Evolutionary conservation across 2,797 vertebrate species (phyloP).

Genomic region (Apogon talboti): DNA sequence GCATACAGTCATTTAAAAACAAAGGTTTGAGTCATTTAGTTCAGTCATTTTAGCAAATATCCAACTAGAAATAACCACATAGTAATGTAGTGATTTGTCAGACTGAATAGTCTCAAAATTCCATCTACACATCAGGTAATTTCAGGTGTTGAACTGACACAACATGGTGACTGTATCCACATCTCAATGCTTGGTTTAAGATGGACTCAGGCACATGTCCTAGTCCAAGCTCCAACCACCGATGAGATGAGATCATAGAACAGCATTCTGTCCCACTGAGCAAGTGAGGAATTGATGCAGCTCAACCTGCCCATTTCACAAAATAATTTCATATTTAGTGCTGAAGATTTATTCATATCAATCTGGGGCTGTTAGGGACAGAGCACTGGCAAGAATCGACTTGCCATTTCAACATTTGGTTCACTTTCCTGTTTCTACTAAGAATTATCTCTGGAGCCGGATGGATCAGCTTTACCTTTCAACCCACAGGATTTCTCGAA

Average conservation of each 20-base stretch:
- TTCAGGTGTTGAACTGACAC: too few species aligned
- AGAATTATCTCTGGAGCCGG: not conserved
- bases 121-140: too few species aligned
- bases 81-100: too few species aligned
- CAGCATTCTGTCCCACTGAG: conserved; percentile 4
- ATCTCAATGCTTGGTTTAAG: too few species aligned
- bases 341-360: not conserved
- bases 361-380: not conserved
- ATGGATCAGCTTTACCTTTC: too few species aligned
- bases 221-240: too few species aligned
- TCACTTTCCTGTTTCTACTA: not conserved
- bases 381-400: not conserved
- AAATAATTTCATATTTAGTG: conserved; percentile 4
- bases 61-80: too few species aligned
- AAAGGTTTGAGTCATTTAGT: not conserved
- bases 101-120: too few species aligned
- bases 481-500: too few species aligned
- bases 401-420: not conserved
- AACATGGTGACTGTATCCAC: too few species aligned
- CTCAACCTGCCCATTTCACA: not conserved
- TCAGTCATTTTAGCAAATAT: not conserved
- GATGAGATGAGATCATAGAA: not conserved
- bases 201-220: too few species aligned
- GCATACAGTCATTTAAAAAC: not conserved
- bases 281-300: conserved; percentile 16